These are phyloP conservation scores for Typhlichthys subterraneus DNA, from an alignment of 2,797 vertebrate genomes.

Conservation along the genomic window DNA sequence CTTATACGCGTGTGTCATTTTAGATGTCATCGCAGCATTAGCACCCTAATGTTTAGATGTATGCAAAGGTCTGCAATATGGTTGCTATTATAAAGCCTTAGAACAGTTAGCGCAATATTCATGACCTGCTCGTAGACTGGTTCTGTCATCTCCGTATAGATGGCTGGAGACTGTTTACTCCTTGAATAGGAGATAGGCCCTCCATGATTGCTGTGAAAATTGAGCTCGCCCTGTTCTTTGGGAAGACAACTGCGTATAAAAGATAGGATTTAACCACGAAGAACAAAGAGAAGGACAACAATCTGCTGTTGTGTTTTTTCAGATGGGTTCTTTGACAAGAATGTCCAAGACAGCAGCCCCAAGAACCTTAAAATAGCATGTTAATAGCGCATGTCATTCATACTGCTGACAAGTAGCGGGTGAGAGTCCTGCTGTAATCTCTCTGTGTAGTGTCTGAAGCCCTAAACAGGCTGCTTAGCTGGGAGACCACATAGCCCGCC, in stretches of 20 bases:
- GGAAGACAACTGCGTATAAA: slow-evolving; percentile 60
- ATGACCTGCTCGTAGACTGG: slow-evolving; percentile 41
- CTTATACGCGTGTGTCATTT: slow-evolving; percentile 46
- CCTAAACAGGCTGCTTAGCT: slow-evolving; percentile 80
- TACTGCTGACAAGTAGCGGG: slow-evolving; percentile 80
- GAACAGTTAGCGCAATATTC: slow-evolving; percentile 61
- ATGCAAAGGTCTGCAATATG: slow-evolving; percentile 51
- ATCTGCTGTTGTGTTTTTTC: slow-evolving; percentile 41
- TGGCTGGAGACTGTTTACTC: slow-evolving; percentile 48
- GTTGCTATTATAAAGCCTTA: slow-evolving; percentile 32
- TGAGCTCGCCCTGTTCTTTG: slow-evolving; percentile 64
- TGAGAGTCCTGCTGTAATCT: slow-evolving; percentile 83
- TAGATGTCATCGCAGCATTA: slow-evolving; percentile 50
- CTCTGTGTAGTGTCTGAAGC: slow-evolving; percentile 81
- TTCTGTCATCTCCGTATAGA: slow-evolving; percentile 65
- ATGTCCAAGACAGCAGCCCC: slow-evolving; percentile 69
- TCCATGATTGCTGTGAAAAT: slow-evolving; percentile 69
- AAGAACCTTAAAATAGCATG: slow-evolving; percentile 84
- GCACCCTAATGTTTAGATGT: slow-evolving; percentile 36
- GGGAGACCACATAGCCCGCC: slow-evolving; percentile 70
- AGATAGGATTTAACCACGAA: slow-evolving; percentile 54
- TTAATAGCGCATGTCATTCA: slow-evolving; percentile 86
- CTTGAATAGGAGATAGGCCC: slow-evolving; percentile 60
- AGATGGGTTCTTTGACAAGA: slow-evolving; percentile 60
- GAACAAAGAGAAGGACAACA: slow-evolving; percentile 67